phyloP scores from a whole-genome alignment of 2,113 vertebrate genomes.

The Chloroceryle aenea region DNA sequence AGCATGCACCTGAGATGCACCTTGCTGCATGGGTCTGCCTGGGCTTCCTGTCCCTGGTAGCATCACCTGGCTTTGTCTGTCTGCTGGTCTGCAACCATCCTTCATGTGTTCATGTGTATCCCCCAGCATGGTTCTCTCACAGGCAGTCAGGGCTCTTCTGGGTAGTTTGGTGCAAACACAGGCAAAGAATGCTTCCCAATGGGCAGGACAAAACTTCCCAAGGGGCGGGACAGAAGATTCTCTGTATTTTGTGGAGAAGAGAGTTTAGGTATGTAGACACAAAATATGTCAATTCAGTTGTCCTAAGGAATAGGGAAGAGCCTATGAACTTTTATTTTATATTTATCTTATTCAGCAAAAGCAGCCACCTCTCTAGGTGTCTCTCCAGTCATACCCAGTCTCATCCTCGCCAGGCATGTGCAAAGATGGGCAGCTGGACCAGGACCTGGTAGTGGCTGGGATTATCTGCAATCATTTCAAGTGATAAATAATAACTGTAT shows the following conservation, averaged over 20 bases:
- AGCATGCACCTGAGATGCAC: fast-evolving
- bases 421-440: not conserved
- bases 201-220: not conserved
- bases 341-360: not conserved
- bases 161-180: fast-evolving
- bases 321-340: not conserved
- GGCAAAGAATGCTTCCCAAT: fast-evolving
- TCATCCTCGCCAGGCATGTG: fast-evolving
- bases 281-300: not conserved
- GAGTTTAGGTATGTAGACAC: not conserved
- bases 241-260: not conserved
- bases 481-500: not conserved
- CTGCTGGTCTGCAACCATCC: not conserved
- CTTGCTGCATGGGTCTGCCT: not conserved
- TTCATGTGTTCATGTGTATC: fast-evolving
- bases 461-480: fast-evolving
- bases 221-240: fast-evolving
- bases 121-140: fast-evolving
- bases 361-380: not conserved
- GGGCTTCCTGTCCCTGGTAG: not conserved
- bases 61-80: not conserved
- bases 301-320: not conserved
- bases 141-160: not conserved
- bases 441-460: not conserved
- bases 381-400: not conserved